Evolutionary conservation across 2,113 vertebrate genomes (phyloP).

Genomic region (Vidua chalybeata): DNA sequence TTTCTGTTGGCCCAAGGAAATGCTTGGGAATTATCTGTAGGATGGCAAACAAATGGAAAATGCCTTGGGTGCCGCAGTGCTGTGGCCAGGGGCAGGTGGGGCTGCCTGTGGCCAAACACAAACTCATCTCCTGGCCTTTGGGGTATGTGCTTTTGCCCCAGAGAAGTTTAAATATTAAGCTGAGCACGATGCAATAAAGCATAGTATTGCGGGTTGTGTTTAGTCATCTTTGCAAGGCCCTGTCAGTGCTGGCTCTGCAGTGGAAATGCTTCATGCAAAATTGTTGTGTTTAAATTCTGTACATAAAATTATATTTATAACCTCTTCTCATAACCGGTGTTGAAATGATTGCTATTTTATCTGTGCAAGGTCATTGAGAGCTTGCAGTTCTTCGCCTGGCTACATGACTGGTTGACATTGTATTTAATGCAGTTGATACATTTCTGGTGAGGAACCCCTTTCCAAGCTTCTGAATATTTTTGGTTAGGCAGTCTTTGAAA

Average conservation of each 20-base stretch:
- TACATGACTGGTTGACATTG: background rate
- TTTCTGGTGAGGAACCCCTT: background rate
- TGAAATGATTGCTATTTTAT: background rate
- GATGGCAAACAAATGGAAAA: background rate
- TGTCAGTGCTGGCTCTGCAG: background rate
- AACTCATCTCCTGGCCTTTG: background rate
- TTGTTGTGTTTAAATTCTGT: background rate
- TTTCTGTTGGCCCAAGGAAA: background rate
- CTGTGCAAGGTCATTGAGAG: background rate
- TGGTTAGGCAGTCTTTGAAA: background rate
- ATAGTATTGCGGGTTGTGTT: background rate
- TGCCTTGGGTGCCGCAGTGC: background rate
- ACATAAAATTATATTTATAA: background rate
- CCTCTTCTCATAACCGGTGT: background rate
- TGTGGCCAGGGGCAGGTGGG: background rate
- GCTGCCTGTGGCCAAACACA: accelerated
- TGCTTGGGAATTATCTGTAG: background rate
- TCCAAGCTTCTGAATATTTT: background rate
- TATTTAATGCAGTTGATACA: background rate
- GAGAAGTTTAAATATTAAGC: background rate
- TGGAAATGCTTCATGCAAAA: background rate
- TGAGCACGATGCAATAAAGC: accelerated
- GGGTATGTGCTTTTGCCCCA: accelerated
- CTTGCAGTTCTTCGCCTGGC: background rate
- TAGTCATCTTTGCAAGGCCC: background rate